Evolutionary conservation across 2,797 vertebrate species (phyloP).

Genomic region (Sebastolobus alascanus): DNA sequence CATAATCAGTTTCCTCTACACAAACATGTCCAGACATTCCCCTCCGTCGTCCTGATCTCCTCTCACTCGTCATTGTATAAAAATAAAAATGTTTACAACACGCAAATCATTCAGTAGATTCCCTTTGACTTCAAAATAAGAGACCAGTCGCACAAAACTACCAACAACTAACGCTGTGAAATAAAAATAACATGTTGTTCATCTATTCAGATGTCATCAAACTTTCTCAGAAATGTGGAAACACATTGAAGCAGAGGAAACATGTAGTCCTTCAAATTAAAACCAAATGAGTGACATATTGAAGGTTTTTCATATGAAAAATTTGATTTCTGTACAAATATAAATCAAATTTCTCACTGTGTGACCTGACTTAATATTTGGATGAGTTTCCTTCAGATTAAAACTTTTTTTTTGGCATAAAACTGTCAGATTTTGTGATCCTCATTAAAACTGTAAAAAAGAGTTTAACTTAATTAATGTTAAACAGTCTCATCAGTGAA

Average conservation of each 20-base stretch:
- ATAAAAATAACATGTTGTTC: neutral
- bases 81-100: slow-evolving; percentile 54
- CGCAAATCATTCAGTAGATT: neutral
- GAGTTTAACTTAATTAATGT: neutral
- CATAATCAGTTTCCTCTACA: neutral
- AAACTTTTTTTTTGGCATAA: neutral
- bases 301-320: neutral
- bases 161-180: neutral
- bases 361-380: too few species aligned
- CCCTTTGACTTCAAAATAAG: slow-evolving; percentile 3
- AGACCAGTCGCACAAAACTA: slow-evolving; percentile 1
- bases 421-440: neutral
- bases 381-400: neutral
- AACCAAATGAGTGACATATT: neutral
- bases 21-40: neutral
- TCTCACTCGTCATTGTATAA: slow-evolving; percentile 46
- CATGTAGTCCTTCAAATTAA: neutral
- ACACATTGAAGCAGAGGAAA: neutral
- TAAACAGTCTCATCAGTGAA: too few species aligned
- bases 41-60: neutral
- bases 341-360: too few species aligned
- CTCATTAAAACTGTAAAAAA: neutral
- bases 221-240: neutral
- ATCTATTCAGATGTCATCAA: neutral
- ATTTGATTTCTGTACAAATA: too few species aligned